Evolutionary conservation across 1,140 invertebrate genomes (phyloP).

Genomic region (Portunus trituberculatus): DNA sequence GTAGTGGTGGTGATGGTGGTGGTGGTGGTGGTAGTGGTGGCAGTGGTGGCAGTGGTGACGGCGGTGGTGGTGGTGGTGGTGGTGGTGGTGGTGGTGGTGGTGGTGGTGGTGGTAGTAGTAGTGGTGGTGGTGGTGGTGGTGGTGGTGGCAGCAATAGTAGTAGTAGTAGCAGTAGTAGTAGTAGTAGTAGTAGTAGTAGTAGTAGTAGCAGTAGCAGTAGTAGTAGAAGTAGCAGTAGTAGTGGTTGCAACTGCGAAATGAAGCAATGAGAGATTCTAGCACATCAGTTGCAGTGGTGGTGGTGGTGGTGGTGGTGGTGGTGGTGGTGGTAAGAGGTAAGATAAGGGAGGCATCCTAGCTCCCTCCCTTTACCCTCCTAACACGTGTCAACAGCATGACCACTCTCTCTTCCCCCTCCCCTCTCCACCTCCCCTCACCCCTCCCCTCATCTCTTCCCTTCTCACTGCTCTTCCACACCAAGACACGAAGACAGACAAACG

Average conservation of each 20-base stretch:
- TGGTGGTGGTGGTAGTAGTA: no score
- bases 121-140: no score
- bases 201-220: neutral
- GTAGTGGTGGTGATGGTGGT: no score
- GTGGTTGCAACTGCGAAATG: neutral
- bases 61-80: no score
- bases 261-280: neutral
- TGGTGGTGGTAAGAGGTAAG: no score
- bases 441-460: neutral
- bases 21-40: no score
- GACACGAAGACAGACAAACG: neutral
- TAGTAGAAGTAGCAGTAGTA: neutral
- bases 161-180: neutral
- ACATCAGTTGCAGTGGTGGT: neutral
- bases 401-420: neutral
- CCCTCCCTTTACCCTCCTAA: neutral
- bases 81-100: no score
- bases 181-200: neutral
- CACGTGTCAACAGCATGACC: neutral
- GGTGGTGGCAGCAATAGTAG: no score
- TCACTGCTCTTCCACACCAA: neutral
- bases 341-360: no score
- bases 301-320: slow-evolving; percentile 1
- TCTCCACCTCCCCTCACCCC: neutral
- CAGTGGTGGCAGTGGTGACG: no score